Base-by-base conservation (phyloP, 2,888 invertebrate species). In the Craniophora ligustri region DNA sequence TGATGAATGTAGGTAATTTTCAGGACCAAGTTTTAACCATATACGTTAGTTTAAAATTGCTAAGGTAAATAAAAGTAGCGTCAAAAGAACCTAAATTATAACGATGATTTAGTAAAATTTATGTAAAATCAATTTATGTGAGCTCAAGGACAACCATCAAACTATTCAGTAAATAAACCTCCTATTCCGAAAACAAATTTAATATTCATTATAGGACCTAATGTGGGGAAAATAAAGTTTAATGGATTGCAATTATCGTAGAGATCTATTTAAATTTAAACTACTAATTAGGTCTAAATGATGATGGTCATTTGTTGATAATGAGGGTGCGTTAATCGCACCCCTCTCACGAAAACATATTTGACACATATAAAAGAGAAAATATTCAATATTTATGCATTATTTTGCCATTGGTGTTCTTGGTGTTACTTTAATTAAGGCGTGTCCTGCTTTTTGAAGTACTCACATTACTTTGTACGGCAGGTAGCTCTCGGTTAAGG, bases 281-380 rank as follows among this genome's bases (percentile, higher is more conserved):
- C 40, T 41, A 55, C 45, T 50, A 67, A 59, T 67, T 56, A 63
- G 34, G 8, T 46, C 16, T 63, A 15, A 45, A 48, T 72, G 45
- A 59, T 19, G 31, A 40, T 13, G 41, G 21, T 51, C 63, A 53
- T 50, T 69, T 53, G 34, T 15, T 39, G 28, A 26, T 72, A 70
- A 68, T 60, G 56, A 64, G 49, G 49, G 55, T 50, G 26, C 44
- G 21, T 63, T 62, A 63, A 72, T 55, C 39, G 16, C 44, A 46
- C 16, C 19, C 41, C 36, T 19, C 26, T 26, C 26, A 23, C 5
- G n/a, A 40, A 42, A 18, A 32, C 15, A 21, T 26, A 15, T 51
- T 53, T 36, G 45, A 21, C 39, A 56, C 18, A 11, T 67, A 63
- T 67, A 69, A 42, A 67, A 47, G 19, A 1, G 35, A 38, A 39